A percentile compares a stretch with the other conserved stretches of the same genome.
Conservation (phyloP, 92 coral and sea anemone genomes). For the Montipora capitata region DNA sequence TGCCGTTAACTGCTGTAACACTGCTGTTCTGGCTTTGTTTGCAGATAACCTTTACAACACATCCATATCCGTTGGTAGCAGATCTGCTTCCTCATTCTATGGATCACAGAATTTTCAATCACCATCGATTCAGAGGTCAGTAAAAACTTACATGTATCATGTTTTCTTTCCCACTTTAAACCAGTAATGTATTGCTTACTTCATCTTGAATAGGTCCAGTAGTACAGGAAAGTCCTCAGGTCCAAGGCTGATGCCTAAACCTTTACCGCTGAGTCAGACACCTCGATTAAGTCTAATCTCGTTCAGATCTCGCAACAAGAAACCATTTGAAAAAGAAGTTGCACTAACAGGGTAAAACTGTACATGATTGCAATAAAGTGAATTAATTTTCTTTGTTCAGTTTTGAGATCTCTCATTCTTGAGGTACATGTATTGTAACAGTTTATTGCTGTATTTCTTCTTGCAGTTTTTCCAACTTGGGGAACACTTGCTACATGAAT, state of each 20-base stretch:
- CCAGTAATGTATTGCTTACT: too few species aligned
- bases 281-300: constrained; percentile 36
- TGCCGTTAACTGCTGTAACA: too few species aligned
- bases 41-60: constrained; percentile 48
- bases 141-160: background rate
- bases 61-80: constrained; percentile 1
- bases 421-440: too few species aligned
- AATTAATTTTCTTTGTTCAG: background rate
- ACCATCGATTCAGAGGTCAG: constrained; percentile 29
- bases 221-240: background rate
- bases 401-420: too few species aligned
- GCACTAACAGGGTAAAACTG: constrained; percentile 41
- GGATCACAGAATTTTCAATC: constrained; percentile 15
- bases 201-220: background rate
- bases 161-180: background rate
- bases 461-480: constrained; percentile 91
- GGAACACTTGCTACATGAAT: constrained; percentile 99
- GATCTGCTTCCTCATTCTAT: constrained; percentile 48
- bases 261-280: constrained; percentile 11
- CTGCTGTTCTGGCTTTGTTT: background rate
- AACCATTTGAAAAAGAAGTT: constrained; percentile 39
- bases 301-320: constrained; percentile 54
- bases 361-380: too few species aligned
- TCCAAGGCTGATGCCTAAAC: constrained; percentile 48
- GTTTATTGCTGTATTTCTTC: background rate